phyloP scores from a whole-genome alignment of 2,888 invertebrate genomes.

The Thereva nobilitata region DNA sequence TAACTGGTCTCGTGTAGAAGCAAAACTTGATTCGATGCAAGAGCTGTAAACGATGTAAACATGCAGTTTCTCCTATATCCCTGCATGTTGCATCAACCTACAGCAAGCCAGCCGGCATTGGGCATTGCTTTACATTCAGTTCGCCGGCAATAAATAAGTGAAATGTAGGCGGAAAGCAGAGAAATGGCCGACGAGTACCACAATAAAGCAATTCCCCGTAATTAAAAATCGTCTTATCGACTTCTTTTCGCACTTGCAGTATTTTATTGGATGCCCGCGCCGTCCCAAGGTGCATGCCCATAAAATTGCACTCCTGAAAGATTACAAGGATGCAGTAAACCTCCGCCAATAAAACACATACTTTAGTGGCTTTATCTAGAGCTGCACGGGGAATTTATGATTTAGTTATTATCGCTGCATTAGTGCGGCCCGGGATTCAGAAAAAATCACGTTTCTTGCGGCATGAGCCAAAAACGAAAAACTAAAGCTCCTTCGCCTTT shows the following conservation, averaged over 20 bases:
- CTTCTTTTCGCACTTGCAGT: slow-evolving; percentile 28
- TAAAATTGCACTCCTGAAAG: slow-evolving; percentile 4
- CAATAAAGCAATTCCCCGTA: slow-evolving; percentile 41
- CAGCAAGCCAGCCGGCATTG: slow-evolving; percentile 22
- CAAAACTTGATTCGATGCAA: slow-evolving; percentile 14
- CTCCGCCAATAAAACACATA: slow-evolving; percentile 26
- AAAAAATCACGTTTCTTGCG: no score
- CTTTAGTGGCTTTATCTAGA: slow-evolving; percentile 25
- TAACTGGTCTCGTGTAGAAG: no score
- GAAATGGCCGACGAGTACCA: slow-evolving; percentile 45
- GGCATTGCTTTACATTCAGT: slow-evolving; percentile 32
- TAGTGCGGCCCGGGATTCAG: slow-evolving; percentile 1
- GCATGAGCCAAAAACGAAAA: no score
- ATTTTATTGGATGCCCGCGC: slow-evolving; percentile 20
- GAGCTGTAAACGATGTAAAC: slow-evolving; percentile 37
- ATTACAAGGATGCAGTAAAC: not conserved
- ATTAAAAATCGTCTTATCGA: slow-evolving; percentile 34
- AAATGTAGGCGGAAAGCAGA: slow-evolving; percentile 46
- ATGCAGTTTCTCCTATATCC: slow-evolving; percentile 28
- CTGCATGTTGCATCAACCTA: not conserved
- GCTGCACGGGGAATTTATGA: slow-evolving; percentile 27
- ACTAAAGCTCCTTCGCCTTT: no score
- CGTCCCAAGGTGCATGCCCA: slow-evolving; percentile 2
- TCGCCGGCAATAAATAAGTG: slow-evolving; percentile 44
- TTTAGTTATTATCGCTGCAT: slow-evolving; percentile 34